These are phyloP conservation scores for Vidua macroura DNA, from an alignment of 2,113 vertebrate species.

Conservation along the genomic window DNA sequence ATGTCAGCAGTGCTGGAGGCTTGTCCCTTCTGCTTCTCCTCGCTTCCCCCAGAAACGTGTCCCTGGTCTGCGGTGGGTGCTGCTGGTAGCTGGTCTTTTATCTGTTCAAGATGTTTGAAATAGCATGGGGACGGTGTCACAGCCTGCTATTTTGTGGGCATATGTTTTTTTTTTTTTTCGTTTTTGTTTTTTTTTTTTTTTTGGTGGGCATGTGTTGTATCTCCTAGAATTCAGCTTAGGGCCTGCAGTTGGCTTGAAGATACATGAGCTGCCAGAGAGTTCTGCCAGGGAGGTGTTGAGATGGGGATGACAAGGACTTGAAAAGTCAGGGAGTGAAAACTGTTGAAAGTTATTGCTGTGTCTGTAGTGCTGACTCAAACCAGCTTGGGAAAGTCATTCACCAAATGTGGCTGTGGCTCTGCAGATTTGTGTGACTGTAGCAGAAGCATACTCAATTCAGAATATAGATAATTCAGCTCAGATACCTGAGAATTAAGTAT, in stretches of 20 bases:
- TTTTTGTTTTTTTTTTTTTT: neutral
- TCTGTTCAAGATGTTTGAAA: neutral
- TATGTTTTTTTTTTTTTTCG: neutral
- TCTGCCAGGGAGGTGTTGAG: neutral
- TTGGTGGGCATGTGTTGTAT: neutral
- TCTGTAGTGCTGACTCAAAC: slow-evolving; percentile 2
- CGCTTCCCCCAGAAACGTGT: neutral
- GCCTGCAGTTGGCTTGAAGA: neutral
- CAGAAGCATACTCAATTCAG: neutral
- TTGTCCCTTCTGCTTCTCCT: neutral
- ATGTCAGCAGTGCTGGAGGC: neutral
- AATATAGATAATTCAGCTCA: neutral
- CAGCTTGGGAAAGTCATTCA: neutral
- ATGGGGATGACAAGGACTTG: neutral
- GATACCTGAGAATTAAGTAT: neutral
- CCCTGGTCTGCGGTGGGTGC: rapidly evolving
- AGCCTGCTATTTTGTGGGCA: neutral
- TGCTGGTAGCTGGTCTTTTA: neutral
- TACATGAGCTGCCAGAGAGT: neutral
- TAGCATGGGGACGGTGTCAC: neutral
- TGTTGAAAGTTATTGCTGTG: neutral
- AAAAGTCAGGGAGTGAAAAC: neutral
- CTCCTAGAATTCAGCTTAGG: rapidly evolving
- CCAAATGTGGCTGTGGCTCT: neutral
- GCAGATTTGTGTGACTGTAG: neutral